Base-by-base conservation (phyloP, 2,888 invertebrate species). In the Drosophila mimica region DNA sequence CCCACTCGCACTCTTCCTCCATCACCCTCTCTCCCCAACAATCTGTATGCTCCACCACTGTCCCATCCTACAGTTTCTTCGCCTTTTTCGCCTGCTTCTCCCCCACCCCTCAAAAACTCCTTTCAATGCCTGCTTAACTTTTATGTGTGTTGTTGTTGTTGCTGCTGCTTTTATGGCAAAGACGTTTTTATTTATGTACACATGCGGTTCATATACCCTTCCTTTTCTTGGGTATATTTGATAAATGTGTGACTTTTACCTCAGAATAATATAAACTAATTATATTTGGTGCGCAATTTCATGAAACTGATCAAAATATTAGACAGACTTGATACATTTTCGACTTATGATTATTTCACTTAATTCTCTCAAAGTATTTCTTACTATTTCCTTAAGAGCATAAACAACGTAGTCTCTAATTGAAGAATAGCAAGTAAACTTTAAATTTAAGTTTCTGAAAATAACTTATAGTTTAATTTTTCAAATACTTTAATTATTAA, bases 181-280 rank as follows among this genome's bases (percentile, higher is more conserved):
- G 59, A 43, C 40, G 40, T 36, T 75, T 74, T 62, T 63, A 79
- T 66, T 75, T 77, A 79, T 75, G 66, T 33, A 13, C 62, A 65
- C 59, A 43, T 34, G 43, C 54, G 60, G 11, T 40, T 17, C 34
- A 30, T 17, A 25, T 56, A 60, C 66, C n/a, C 75, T 70, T 9
- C 9, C 34, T 25, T 46, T 25, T 15, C 0, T 46, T 8, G 15
- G 1, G 15, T 25, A 15, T 3, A 15, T 15, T 25, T 0, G 15
- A 15, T 46, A 20, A 38, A 2, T 20, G 46, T 46, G 7, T 11
- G 52, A 30, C 15, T 25, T 46, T 20, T 4, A 46, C 2, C 13
- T 46, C 13, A 4, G 7, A 25, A 20, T 46, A 46, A 20, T 15
- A 2, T 0, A 15, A 46, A 13, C 6, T 15, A 1, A 25, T 46